Evolutionary conservation across 2,113 vertebrate species (phyloP).

Genomic region (Atherinomorus stipes): DNA sequence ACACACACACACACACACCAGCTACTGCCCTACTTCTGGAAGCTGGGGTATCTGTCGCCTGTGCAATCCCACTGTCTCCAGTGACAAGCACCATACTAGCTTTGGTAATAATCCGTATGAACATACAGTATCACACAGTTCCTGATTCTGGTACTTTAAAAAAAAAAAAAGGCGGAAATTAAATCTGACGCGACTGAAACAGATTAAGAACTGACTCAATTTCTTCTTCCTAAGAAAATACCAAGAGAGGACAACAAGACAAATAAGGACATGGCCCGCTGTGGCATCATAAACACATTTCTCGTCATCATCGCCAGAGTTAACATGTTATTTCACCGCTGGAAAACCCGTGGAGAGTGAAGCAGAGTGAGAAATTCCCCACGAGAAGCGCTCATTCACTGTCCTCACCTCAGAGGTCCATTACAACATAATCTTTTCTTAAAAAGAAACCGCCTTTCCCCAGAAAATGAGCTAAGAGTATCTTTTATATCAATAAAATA

Average conservation of each 20-base stretch:
- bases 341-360: slow-evolving; percentile 23
- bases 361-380: slow-evolving; percentile 35
- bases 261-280: background rate
- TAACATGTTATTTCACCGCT: background rate
- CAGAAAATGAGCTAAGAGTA: too few species aligned
- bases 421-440: background rate
- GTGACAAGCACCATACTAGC: background rate
- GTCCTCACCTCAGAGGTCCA: slow-evolving; percentile 4
- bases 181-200: background rate
- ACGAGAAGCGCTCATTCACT: slow-evolving; percentile 2
- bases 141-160: slow-evolving; percentile 8
- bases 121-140: background rate
- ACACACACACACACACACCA: slow-evolving; percentile 42
- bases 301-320: background rate
- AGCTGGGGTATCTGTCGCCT: slow-evolving; percentile 24
- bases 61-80: background rate
- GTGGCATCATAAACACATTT: background rate
- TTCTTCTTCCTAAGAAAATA: background rate
- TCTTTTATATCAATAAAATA: background rate
- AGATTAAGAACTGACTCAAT: background rate
- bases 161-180: slow-evolving; percentile 31
- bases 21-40: slow-evolving; percentile 67
- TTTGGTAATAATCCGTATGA: background rate
- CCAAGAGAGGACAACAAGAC: background rate
- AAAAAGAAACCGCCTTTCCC: too few species aligned